Evolutionary conservation across 2,113 vertebrate species (phyloP).

Genomic region (Trichechus manatus): DNA sequence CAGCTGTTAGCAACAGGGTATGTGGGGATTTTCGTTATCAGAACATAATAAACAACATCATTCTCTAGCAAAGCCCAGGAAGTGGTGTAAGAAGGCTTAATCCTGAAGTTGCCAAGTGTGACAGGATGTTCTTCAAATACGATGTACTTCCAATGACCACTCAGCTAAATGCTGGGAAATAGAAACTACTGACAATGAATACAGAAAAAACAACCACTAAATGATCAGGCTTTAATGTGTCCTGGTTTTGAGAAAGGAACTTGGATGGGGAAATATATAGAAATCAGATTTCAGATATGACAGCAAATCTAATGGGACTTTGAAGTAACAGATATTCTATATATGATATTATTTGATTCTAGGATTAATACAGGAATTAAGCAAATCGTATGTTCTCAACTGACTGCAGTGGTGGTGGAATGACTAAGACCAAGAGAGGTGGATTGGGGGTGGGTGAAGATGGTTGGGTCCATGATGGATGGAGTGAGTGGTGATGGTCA

Average conservation of each 20-base stretch:
- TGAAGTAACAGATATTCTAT: neutral
- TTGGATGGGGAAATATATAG: neutral
- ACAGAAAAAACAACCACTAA: neutral
- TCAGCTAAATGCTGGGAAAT: neutral
- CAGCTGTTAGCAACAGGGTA: constrained; percentile 69
- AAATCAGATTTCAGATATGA: constrained; percentile 27
- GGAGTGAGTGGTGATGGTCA: neutral
- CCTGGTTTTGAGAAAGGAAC: neutral
- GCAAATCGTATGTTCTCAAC: neutral
- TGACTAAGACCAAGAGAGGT: neutral
- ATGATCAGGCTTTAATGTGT: neutral
- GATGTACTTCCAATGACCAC: neutral
- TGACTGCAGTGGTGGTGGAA: neutral
- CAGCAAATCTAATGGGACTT: neutral
- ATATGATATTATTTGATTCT: neutral
- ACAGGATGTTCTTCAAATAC: neutral
- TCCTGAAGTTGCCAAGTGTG: neutral
- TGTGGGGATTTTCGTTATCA: constrained; percentile 34
- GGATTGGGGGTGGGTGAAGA: neutral
- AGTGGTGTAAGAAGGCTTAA: neutral
- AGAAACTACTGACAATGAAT: neutral
- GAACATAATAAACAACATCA: neutral
- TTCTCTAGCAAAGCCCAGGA: neutral
- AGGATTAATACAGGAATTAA: neutral
- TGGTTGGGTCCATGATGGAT: neutral